A percentile compares a stretch with the other conserved stretches of the same genome.
These are phyloP conservation scores for Brachymystax lenok DNA, from an alignment of 2,797 vertebrate species.

Conservation along the genomic window DNA sequence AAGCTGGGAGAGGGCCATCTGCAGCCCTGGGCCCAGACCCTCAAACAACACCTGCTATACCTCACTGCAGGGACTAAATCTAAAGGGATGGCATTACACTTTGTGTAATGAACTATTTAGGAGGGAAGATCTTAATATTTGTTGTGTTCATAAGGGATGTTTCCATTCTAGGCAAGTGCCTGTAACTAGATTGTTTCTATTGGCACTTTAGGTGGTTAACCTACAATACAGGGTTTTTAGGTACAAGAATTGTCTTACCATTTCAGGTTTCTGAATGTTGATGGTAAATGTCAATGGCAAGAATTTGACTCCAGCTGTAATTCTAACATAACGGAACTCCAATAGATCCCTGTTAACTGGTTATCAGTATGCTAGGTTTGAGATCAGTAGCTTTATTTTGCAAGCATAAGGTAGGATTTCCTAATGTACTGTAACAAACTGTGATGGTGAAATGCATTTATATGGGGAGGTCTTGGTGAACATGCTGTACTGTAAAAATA, in stretches of 20 bases:
- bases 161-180: neutral
- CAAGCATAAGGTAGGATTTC: neutral
- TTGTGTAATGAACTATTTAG: neutral
- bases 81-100: constrained; percentile 30
- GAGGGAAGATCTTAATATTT: neutral
- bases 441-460: neutral
- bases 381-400: neutral
- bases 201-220: too few species aligned
- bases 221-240: too few species aligned
- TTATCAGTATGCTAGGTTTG: neutral
- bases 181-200: too few species aligned
- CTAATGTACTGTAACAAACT: neutral
- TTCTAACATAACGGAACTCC: too few species aligned
- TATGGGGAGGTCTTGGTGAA: neutral
- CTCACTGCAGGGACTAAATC: constrained; percentile 58
- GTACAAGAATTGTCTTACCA: too few species aligned
- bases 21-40: constrained; percentile 42
- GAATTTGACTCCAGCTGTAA: too few species aligned
- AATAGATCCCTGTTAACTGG: neutral
- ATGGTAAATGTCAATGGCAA: too few species aligned
- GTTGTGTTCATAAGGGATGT: neutral
- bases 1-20: constrained; percentile 55
- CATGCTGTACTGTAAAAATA: constrained; percentile 1
- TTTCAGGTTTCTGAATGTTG: too few species aligned
- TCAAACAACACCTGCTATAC: constrained; percentile 65